Evolutionary conservation across 2,113 vertebrate species (phyloP), one percentile per base, ranked within the genome.

Genomic region (Podarcis raffonei): DNA sequence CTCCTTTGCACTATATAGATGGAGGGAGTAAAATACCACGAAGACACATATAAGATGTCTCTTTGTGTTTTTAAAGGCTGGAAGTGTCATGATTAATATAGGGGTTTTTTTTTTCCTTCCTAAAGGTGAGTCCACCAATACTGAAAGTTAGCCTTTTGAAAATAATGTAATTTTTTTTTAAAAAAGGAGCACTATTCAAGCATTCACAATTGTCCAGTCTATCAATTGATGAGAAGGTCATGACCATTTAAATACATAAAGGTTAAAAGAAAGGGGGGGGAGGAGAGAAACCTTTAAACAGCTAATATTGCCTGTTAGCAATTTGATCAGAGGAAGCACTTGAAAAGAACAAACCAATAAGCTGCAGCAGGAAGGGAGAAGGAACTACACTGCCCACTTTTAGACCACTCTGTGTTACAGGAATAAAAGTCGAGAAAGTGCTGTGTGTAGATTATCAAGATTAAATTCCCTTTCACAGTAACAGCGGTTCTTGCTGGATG

Each of bases 141-240:
- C 35, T 85, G 81, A 79, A 7, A 72, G 76, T 30, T 76, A 72
- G 72, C n/a, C 86, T 83, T 86, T 68, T 48, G 86, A 90, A 90
- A 87, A 74, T 68, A 85, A 76, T 81, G 8, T 8, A 69, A 11
- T 89, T 13, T 7, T 65, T 88, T 23, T 74, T 5, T 89, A 91
- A 93, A 39, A 80, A n/a, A 30, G 39, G 85, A 75, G 86, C 88
- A 76, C 39, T n/a, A 90, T 83, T 20, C 88, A 82, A 93, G 77
- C 71, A 88, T n/a, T 59, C 87, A 81, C 3, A 1, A 75, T 89
- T 87, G 25, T 87, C 75, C 65, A 91, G 2, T 89, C 80, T 25
- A 79, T 85, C 85, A 91, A 90, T 37, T 37, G 79, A 78, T 91
- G 22, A 88, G 77, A 92, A 93, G 59, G 83, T 91, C 62, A 93